Conservation (phyloP, 2,888 invertebrate genomes). For the Hyposoter dolosus region DNA sequence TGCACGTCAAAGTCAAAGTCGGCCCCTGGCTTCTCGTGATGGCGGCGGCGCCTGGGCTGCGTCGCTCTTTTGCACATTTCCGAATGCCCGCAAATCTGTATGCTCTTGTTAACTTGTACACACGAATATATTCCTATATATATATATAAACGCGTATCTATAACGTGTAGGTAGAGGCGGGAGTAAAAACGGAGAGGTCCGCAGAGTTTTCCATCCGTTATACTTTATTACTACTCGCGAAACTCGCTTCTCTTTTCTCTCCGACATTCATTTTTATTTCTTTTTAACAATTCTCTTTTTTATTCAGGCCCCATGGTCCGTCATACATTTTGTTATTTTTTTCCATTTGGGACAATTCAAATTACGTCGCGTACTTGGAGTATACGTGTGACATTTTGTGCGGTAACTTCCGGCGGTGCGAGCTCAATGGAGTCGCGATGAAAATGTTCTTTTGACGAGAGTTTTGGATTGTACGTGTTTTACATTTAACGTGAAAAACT, state of each 20-base stretch:
- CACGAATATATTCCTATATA: not conserved
- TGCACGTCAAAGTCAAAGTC: conserved; percentile 80
- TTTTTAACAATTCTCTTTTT: not conserved
- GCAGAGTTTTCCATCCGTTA: conserved; percentile 10
- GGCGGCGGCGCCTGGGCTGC: conserved; percentile 37
- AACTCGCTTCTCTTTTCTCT: not conserved
- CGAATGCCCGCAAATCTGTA: conserved; percentile 28
- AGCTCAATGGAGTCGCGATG: not conserved
- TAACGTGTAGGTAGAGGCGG: not conserved
- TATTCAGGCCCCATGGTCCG: not conserved
- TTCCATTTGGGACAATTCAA: conserved; percentile 7
- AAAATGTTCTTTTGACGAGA: conserved; percentile 1
- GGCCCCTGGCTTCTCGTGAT: conserved; percentile 40
- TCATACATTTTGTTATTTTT: conserved; percentile 2
- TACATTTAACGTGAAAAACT: not conserved
- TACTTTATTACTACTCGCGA: conserved; percentile 19
- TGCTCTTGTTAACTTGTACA: not conserved
- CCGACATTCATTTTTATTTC: not conserved
- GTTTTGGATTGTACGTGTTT: not conserved
- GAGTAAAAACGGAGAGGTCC: conserved; percentile 23
- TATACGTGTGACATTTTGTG: conserved; percentile 7
- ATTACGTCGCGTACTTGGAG: conserved; percentile 2
- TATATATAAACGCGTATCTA: not conserved
- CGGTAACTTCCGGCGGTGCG: not conserved
- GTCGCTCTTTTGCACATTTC: conserved; percentile 43